phyloP scores from a whole-genome alignment of 2,797 vertebrate species.

The Urosaurus nigricauda region DNA sequence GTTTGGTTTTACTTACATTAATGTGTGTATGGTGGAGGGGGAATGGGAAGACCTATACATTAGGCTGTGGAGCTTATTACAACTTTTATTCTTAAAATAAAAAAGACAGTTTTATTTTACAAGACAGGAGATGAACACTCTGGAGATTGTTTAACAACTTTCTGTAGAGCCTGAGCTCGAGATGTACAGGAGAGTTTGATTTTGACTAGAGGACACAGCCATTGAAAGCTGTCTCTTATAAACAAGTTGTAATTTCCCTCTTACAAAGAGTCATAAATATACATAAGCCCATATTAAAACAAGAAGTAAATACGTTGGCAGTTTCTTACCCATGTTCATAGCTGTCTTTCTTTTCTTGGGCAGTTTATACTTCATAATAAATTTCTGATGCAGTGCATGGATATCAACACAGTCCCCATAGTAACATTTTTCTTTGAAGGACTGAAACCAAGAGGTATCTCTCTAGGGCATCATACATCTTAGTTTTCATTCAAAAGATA shows the following conservation, averaged over 20 bases:
- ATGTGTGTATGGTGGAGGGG: slow-evolving; percentile 11
- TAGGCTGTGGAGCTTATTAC: slow-evolving; percentile 63
- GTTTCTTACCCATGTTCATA: slow-evolving; percentile 55
- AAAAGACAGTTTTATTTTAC: slow-evolving; percentile 51
- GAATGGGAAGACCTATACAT: slow-evolving; percentile 42
- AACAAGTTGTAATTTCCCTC: slow-evolving; percentile 56
- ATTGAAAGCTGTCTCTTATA: slow-evolving; percentile 44
- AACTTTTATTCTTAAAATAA: slow-evolving; percentile 34
- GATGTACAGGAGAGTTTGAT: slow-evolving; percentile 29
- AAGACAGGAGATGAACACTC: slow-evolving; percentile 63
- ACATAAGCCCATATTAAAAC: slow-evolving; percentile 63
- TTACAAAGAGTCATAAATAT: slow-evolving; percentile 70
- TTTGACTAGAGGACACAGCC: slow-evolving; percentile 41
- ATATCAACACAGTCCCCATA: slow-evolving; percentile 73
- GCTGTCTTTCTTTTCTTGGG: slow-evolving; percentile 62
- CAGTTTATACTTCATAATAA: slow-evolving; percentile 77
- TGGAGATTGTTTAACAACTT: slow-evolving; percentile 59
- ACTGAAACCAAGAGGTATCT: slow-evolving; percentile 74
- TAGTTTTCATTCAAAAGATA: slow-evolving; percentile 76
- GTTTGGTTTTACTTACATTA: slow-evolving; percentile 55
- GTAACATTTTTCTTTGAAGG: slow-evolving; percentile 78
- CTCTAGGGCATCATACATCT: slow-evolving; percentile 78
- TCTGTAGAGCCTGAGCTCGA: slow-evolving; percentile 35
- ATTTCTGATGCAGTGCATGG: slow-evolving; percentile 70
- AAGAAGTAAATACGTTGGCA: slow-evolving; percentile 55